A percentile compares a stretch with the other conserved stretches of the same genome.
Evolutionary conservation across 2,113 vertebrate species (phyloP).

Genomic region (Heptranchias perlo): DNA sequence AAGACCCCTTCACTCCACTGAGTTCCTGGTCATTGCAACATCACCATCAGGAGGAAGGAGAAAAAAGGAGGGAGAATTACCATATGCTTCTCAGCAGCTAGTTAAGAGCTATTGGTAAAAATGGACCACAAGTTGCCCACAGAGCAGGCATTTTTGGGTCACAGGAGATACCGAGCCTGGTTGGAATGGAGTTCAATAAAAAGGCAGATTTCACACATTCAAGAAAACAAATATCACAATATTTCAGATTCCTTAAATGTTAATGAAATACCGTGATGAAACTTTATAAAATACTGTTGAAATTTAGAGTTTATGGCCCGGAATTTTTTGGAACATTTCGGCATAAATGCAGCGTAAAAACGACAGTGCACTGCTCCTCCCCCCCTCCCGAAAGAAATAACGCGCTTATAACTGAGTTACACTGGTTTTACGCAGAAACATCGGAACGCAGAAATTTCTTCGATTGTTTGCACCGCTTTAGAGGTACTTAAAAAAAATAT

Average conservation of each 20-base stretch:
- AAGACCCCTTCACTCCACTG: not conserved
- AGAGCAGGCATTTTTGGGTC: not conserved
- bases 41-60: not conserved
- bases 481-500: not conserved
- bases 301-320: not conserved
- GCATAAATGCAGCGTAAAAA: not conserved
- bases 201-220: not conserved
- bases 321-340: not conserved
- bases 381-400: no score
- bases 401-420: not conserved
- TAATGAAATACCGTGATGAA: not conserved
- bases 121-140: not conserved
- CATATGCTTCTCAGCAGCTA: not conserved
- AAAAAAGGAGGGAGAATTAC: not conserved
- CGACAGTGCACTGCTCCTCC: not conserved
- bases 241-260: not conserved
- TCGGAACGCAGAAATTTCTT: not conserved
- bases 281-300: not conserved
- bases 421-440: not conserved
- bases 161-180: not conserved
- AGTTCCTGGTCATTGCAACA: not conserved
- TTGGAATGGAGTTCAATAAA: not conserved
- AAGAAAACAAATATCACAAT: not conserved
- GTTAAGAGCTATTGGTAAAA: not conserved
- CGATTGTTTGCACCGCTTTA: not conserved